Base-by-base conservation (phyloP, 2,797 vertebrate species). In the Octomys mimax region DNA sequence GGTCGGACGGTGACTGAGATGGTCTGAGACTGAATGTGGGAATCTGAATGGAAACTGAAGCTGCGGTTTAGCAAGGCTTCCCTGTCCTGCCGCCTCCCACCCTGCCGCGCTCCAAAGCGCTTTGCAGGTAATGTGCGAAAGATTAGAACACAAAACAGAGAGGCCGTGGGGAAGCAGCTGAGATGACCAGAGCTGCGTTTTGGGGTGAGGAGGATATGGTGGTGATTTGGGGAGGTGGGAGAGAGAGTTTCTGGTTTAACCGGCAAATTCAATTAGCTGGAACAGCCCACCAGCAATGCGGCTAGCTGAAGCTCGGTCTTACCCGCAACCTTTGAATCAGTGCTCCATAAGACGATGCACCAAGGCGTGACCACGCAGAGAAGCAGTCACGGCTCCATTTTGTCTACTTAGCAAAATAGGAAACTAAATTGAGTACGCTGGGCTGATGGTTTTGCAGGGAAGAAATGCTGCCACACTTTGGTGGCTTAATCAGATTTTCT, bases 21-120 rank as follows among this genome's bases (percentile, higher is more conserved):
- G 7, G 54, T 1, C 14, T 33, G 6, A 78, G 31, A 62, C 14
- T 1, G 3, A 31, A 4, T 1, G 5, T 11, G 36, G 75, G 28
- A 26, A 18, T 6, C 64, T 28, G 28, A 66, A 4, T 6, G 49
- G 6, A 49, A 62, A 13, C 1, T 33, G 31, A n/a, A 86, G 12
- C 33, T 0, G 4, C 7, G 46, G 9, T 49, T 2, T 54, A 7
- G 16, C 5, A 2, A 1, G 9, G 59, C 24, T 2, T 39, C 52
- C 39, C 6, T 0, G 0, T 12, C 59, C 85, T 4, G 4, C 4
- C 4, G 31, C 1, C 1, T 12, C 11, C 0, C 6, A 10, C 52
- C 33, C 26, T 0, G 31, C 36, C 52, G 1, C 42, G 2, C 1
- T 1, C n/a, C 2, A 1, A 77, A 19, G 6, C n/a, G 52, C 49